Percentiles rank a stretch among this genome's conserved stretches.
phyloP scores from a whole-genome alignment of 2,797 vertebrate genomes.

The Lates japonicus region DNA sequence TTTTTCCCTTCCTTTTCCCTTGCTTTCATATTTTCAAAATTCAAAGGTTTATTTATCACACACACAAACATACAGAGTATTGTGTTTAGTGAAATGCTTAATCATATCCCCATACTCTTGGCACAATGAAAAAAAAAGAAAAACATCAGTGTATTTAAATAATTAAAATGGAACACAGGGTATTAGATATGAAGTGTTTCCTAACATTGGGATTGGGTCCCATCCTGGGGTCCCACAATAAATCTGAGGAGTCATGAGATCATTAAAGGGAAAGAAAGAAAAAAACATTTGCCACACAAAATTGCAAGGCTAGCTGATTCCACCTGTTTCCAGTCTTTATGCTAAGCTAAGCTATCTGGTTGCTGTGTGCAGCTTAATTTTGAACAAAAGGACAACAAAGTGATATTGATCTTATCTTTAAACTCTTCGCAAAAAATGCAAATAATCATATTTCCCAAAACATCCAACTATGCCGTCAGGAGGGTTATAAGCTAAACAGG shows the following conservation, averaged over 20 bases:
- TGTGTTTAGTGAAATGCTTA: slow-evolving; percentile 5
- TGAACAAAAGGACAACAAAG: not conserved
- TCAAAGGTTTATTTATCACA: slow-evolving; percentile 8
- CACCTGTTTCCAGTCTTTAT: not conserved
- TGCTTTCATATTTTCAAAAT: slow-evolving; percentile 30
- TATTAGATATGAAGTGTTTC: not conserved
- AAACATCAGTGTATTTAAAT: not conserved
- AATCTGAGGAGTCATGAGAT: not conserved
- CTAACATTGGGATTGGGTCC: not conserved
- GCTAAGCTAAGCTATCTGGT: not conserved
- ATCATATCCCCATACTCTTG: not conserved
- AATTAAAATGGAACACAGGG: not conserved
- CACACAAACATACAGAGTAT: not conserved
- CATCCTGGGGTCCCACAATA: not conserved
- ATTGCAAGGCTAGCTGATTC: not conserved
- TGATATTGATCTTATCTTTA: not conserved
- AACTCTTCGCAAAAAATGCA: not conserved
- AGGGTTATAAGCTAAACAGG: not conserved
- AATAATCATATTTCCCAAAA: not conserved
- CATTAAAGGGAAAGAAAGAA: not conserved
- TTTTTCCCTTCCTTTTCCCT: not conserved
- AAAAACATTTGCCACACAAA: too few species aligned
- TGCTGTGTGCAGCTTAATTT: not conserved
- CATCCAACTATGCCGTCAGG: not conserved
- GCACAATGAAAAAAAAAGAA: not conserved